Conservation (phyloP, 2,888 invertebrate genomes). For the Microctonus aethiopoides region DNA sequence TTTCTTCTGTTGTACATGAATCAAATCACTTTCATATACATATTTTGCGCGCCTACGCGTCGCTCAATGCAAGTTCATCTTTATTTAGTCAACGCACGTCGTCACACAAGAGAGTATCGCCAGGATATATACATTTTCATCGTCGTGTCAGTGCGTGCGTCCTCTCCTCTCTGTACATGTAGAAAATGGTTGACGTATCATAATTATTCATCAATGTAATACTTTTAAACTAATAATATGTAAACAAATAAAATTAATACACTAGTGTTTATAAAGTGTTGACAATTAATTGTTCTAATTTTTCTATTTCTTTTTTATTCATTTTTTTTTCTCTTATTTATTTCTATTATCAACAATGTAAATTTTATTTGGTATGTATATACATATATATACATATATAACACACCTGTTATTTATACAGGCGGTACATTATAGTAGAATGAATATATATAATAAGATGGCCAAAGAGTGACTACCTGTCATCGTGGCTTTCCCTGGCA, state of each 20-base stretch:
- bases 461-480: slow-evolving; percentile 37
- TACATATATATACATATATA: slow-evolving; percentile 16
- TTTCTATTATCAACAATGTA: slow-evolving; percentile 9
- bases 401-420: slow-evolving; percentile 11
- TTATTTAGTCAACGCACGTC: slow-evolving; percentile 35
- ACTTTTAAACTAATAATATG: slow-evolving; percentile 28
- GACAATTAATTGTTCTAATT: background rate
- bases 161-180: slow-evolving; percentile 35
- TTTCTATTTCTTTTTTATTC: too few species aligned
- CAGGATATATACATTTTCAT: slow-evolving; percentile 29
- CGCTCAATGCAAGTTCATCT: slow-evolving; percentile 35
- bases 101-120: slow-evolving; percentile 27
- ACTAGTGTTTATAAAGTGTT: background rate
- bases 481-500: slow-evolving; percentile 58
- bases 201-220: slow-evolving; percentile 40
- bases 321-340: slow-evolving; percentile 5
- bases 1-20: background rate
- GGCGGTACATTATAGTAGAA: too few species aligned
- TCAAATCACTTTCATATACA: background rate
- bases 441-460: slow-evolving; percentile 33
- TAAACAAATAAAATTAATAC: slow-evolving; percentile 21
- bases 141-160: slow-evolving; percentile 30
- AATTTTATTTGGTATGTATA: slow-evolving; percentile 20
- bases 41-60: slow-evolving; percentile 32
- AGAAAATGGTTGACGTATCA: slow-evolving; percentile 60